These are phyloP conservation scores for Drosophila gaucha DNA, from an alignment of 2,888 invertebrate genomes.

Conservation along the genomic window DNA sequence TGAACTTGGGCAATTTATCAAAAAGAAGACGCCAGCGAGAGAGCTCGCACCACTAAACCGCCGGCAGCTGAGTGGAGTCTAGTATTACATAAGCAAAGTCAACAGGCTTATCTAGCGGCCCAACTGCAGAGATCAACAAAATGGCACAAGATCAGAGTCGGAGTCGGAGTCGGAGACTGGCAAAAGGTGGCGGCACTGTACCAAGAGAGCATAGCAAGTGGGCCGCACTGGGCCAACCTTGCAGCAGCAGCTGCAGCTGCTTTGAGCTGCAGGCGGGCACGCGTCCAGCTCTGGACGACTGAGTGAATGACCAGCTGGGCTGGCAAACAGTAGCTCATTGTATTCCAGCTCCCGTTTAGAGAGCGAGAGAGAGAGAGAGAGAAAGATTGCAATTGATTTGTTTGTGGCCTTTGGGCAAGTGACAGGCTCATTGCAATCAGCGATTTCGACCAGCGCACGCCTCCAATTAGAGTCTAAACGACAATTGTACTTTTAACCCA, in stretches of 20 bases:
- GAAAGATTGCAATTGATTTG: conserved; percentile 63
- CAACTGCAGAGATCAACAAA: conserved; percentile 61
- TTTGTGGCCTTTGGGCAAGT: conserved; percentile 73
- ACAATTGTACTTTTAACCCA: conserved; percentile 78
- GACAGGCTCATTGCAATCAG: conserved; percentile 71
- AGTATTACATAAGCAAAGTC: conserved; percentile 76
- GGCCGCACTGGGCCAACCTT: conserved; percentile 29
- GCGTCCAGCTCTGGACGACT: conserved; percentile 38
- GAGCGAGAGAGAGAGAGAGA: conserved; percentile 6
- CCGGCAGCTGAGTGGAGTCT: conserved; percentile 61
- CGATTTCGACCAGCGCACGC: conserved; percentile 68
- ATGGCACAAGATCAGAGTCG: conserved; percentile 63
- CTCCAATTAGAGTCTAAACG: conserved; percentile 78
- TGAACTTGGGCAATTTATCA: conserved; percentile 71
- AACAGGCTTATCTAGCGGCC: conserved; percentile 69
- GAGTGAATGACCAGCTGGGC: conserved; percentile 46
- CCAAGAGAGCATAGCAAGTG: conserved; percentile 61
- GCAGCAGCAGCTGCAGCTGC: conserved; percentile 13
- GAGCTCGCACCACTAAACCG: conserved; percentile 29
- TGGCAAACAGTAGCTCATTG: conserved; percentile 62
- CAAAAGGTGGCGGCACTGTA: conserved; percentile 76
- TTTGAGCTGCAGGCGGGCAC: conserved; percentile 41
- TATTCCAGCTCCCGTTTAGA: conserved; percentile 15
- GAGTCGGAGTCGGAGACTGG: conserved; percentile 35
- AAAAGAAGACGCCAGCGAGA: conserved; percentile 44